These are phyloP conservation scores for Salticus scenicus DNA, from an alignment of 2,888 invertebrate species.

Conservation along the genomic window DNA sequence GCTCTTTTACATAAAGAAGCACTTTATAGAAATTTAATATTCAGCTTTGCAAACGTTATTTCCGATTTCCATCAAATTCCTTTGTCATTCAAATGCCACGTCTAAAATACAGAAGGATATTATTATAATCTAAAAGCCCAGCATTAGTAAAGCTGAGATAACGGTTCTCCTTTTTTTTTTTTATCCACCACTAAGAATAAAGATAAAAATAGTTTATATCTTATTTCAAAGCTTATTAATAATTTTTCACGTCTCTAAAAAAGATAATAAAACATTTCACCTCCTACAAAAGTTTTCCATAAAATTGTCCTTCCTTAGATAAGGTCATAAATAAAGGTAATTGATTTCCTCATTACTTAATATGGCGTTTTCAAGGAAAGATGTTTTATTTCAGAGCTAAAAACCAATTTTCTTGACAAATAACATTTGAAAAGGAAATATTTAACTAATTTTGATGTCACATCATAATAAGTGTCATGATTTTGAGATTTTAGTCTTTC, in stretches of 20 bases:
- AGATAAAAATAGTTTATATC: too few species aligned
- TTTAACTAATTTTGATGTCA: too few species aligned
- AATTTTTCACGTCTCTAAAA: background rate
- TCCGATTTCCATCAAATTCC: background rate
- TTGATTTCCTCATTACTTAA: too few species aligned
- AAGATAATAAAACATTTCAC: conserved; percentile 14
- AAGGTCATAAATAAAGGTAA: too few species aligned
- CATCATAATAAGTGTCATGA: too few species aligned
- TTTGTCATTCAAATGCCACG: conserved; percentile 9
- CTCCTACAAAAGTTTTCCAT: background rate
- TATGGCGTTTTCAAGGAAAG: too few species aligned
- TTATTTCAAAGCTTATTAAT: too few species aligned
- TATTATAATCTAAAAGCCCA: background rate
- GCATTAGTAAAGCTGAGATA: conserved; percentile 9
- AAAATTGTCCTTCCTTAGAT: background rate
- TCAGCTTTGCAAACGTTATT: background rate
- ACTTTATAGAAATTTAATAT: background rate
- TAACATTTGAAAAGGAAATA: too few species aligned
- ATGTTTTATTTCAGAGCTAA: too few species aligned
- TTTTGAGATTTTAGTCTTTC: too few species aligned
- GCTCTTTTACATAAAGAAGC: background rate
- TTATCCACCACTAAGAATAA: too few species aligned
- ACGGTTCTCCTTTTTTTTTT: background rate
- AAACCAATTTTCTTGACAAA: too few species aligned
- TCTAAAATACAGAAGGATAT: background rate